phyloP scores from a whole-genome alignment of 2,797 vertebrate genomes.

The Hydrophis major region DNA sequence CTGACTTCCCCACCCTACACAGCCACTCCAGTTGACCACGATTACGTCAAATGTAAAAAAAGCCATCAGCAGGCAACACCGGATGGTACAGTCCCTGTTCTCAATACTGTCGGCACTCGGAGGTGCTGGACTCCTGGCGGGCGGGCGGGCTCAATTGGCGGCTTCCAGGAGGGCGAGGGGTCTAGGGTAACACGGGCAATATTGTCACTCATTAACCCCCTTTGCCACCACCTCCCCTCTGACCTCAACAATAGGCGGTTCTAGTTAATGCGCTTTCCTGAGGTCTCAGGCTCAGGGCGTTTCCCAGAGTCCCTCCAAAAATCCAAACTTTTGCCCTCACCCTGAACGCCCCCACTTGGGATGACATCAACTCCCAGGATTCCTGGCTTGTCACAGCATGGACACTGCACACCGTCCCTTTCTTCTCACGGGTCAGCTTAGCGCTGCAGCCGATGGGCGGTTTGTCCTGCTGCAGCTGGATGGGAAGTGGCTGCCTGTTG shows the following conservation, averaged over 20 bases:
- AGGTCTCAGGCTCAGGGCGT: background rate
- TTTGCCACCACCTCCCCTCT: constrained; percentile 68
- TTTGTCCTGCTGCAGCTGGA: background rate
- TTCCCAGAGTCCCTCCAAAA: background rate
- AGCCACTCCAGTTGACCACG: constrained; percentile 99
- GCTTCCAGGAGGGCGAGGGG: constrained; percentile 77
- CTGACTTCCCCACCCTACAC: constrained; percentile 97
- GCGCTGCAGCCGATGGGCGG: background rate
- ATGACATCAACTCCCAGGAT: background rate
- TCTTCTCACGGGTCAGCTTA: constrained; percentile 39
- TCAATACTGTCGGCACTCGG: constrained; percentile 84
- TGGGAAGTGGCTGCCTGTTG: background rate
- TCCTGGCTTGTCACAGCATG: no score
- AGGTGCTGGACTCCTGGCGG: constrained; percentile 75
- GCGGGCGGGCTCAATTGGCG: constrained; percentile 50
- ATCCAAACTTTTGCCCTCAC: background rate
- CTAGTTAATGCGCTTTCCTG: background rate
- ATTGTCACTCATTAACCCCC: constrained; percentile 66
- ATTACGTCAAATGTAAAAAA: constrained; percentile 99
- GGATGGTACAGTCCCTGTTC: constrained; percentile 99
- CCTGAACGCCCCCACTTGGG: constrained; percentile 36
- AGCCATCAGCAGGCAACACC: constrained; percentile 91
- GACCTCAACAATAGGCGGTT: constrained; percentile 1
- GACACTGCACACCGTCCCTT: constrained; percentile 1
- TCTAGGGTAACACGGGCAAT: constrained; percentile 89